Conservation (phyloP, 2,797 vertebrate genomes). For the Falco cherrug region DNA sequence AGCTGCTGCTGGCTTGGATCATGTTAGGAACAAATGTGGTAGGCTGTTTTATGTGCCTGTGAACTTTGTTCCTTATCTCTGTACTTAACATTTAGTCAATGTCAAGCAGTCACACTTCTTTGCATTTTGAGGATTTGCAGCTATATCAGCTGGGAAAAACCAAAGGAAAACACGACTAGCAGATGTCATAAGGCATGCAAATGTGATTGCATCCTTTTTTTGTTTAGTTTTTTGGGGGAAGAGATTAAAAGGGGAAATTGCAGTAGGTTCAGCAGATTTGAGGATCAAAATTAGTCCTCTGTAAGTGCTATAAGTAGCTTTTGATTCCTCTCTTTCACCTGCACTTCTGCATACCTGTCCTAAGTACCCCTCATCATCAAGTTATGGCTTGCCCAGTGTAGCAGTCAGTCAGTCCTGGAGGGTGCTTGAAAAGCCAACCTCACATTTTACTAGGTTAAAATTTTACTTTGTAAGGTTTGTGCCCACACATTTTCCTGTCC, state of each 20-base stretch:
- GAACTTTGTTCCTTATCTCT: slow-evolving; percentile 26
- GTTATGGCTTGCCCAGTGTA: neutral
- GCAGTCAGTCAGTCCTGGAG: neutral
- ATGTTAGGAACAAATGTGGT: neutral
- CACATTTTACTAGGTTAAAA: neutral
- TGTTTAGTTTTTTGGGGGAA: neutral
- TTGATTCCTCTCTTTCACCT: neutral
- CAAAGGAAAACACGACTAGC: neutral
- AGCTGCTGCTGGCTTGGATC: neutral
- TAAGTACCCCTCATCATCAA: neutral
- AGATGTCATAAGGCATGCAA: neutral
- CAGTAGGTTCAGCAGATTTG: neutral
- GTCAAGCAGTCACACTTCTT: neutral
- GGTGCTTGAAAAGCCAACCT: neutral
- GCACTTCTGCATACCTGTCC: neutral
- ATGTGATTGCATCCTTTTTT: neutral
- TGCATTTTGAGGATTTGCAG: neutral
- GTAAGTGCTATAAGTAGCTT: neutral
- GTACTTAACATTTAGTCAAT: neutral
- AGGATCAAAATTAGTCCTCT: neutral
- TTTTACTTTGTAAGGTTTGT: neutral
- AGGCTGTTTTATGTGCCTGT: neutral
- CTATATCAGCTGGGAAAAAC: neutral
- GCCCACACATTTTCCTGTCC: neutral
- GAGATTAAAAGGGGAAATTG: neutral